phyloP scores from a whole-genome alignment of 2,888 invertebrate genomes.

The Noctua janthina region DNA sequence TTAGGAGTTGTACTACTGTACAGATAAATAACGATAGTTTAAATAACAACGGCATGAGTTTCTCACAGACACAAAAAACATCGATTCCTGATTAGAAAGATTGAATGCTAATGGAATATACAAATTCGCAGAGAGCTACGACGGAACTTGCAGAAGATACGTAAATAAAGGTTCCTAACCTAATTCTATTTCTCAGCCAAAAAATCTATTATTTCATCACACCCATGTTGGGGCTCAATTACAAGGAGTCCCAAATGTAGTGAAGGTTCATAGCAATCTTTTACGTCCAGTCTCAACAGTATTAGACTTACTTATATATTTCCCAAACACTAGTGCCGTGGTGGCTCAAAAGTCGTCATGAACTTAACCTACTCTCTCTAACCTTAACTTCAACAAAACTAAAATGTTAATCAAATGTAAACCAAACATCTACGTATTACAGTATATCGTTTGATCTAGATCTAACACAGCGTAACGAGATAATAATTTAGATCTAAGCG shows the following conservation, averaged over 20 bases:
- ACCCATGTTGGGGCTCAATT: neutral
- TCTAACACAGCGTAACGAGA: slow-evolving; percentile 13
- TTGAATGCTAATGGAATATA: neutral
- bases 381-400: slow-evolving; percentile 7
- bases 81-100: neutral
- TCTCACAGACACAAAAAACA: too few relatives aligned
- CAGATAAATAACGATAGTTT: neutral
- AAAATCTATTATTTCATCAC: neutral
- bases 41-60: neutral
- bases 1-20: slow-evolving; percentile 4
- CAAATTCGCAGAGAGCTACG: neutral
- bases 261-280: neutral
- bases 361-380: neutral
- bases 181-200: rapidly evolving
- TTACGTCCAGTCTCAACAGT: neutral
- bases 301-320: neutral
- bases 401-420: slow-evolving; percentile 24
- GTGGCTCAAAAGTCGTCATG: neutral
- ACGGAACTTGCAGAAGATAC: neutral
- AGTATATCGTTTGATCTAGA: slow-evolving; percentile 43
- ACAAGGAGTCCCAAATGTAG: neutral
- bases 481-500: slow-evolving; percentile 39
- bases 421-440: slow-evolving; percentile 14
- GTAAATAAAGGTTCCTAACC: neutral
- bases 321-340: neutral